Percentiles rank a stretch among this genome's conserved stretches.
Evolutionary conservation across 2,888 invertebrate species (phyloP).

Genomic region (Drosophila pseudotalamancana): DNA sequence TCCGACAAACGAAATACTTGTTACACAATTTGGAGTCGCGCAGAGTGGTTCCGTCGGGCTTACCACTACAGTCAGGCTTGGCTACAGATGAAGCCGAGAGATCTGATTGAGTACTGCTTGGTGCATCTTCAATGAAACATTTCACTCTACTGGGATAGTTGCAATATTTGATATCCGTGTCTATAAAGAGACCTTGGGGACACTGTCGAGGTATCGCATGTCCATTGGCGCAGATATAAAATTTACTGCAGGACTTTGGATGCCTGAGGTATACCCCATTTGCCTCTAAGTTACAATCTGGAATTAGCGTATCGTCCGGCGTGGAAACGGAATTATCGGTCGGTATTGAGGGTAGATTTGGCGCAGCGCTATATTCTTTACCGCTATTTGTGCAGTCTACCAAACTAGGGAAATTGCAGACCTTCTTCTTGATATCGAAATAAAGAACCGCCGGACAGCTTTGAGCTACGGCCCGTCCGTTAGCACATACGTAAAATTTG

Average conservation of each 20-base stretch:
- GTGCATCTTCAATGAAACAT: constrained; percentile 10
- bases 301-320: not conserved
- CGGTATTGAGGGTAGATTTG: not conserved
- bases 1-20: constrained; percentile 53
- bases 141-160: constrained; percentile 34
- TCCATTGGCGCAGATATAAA: constrained; percentile 45
- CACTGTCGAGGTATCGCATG: constrained; percentile 31
- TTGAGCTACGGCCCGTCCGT: constrained; percentile 44
- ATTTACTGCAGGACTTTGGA: constrained; percentile 37
- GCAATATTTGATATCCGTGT: constrained; percentile 29
- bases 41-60: constrained; percentile 25
- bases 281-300: constrained; percentile 30
- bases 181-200: constrained; percentile 41
- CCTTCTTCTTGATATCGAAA: constrained; percentile 47
- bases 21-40: constrained; percentile 46
- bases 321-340: not conserved
- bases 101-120: too few species aligned
- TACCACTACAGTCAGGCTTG: constrained; percentile 30
- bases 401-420: constrained; percentile 56
- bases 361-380: not conserved
- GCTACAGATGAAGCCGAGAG: not conserved
- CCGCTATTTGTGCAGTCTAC: constrained; percentile 50
- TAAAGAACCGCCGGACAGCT: constrained; percentile 45
- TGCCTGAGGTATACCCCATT: constrained; percentile 39
- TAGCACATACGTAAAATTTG: constrained; percentile 58